Base-by-base conservation (phyloP, 1,140 invertebrate genomes). In the Oryctes rhinoceros region DNA sequence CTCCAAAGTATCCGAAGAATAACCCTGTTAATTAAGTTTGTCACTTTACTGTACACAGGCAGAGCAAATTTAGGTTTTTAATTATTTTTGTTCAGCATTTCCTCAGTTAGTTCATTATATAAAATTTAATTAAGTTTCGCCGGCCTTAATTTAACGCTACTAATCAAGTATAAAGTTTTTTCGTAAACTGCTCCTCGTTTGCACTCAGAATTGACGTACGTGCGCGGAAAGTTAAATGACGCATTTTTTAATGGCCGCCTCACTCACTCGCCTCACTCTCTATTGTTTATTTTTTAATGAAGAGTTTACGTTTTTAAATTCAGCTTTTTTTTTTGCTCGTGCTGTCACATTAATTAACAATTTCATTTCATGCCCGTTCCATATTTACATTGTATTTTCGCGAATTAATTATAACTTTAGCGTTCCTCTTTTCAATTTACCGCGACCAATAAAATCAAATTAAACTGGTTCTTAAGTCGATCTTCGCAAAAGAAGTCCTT, bases 81-180 rank as follows among this genome's bases (percentile, higher is more conserved):
- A 88, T 88, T 88, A 88, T 88, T 88, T 87, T 87, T 88, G 86
- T 87, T 87, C 86, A 87, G 86, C 86, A 87, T 88, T 88, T 88
- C 86, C 86, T 86, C 87, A 86, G 84, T 87, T 86, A 87, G 86
- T 87, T 87, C 87, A 88, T 88, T 88, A 88, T 87, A 87, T 88
- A 86, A 87, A 87, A 88, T 87, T 88, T 88, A 88, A 88, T 88
- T 88, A 88, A 88, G 87, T 87, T 86, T 86, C 84, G 85, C 85
- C 84, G 86, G 84, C 85, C 86, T 86, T 86, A 88, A 88, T 88
- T 88, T 88, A 88, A 88, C 87, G 87, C 86, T 87, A 87, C 87
- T 88, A 88, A 88, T 88, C 87, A 88, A 88, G 87, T 88, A 88
- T 87, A 87, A 87, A 88, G 84, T 86, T 85, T 86, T 85, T 85